Base-by-base conservation (phyloP, 2,888 invertebrate genomes). In the Stomorhina lunata region DNA sequence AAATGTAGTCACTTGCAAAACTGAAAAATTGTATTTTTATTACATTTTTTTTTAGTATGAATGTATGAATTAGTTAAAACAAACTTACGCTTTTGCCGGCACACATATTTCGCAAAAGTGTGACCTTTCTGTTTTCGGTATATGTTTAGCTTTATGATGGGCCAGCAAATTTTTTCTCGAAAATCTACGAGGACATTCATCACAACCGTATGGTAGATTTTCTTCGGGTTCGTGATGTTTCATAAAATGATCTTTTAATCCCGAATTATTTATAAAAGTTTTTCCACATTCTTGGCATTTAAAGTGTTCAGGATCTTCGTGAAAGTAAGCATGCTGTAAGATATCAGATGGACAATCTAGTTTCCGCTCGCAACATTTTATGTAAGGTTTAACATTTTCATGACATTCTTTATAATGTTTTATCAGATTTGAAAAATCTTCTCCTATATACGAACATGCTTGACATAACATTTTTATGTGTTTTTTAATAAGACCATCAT, bases 261-360 rank as follows among this genome's bases (percentile, higher is more conserved):
- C 88, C 12, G 89, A 88, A 1, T 89, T 89, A 65, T 91, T 90
- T 34, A 90, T 87, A 77, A 90, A 91, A 1, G 87, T 86, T 79
- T 90, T 91, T n/a, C 88, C 88, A 37, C 91, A 91, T 71, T 88
- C 88, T 12, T 88, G 86, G 82, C 91, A 91, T 66, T 90, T 91
- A 15, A 90, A 91, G 53, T 89, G 89, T 59, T 90, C 89, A 0
- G 91, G 91, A 86, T 91, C 88, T 50, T 90, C 86, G 79, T 91
- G 91, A n/a, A 88, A 87, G 17, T 90, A 86, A 2, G 91, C 90
- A 81, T 91, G 91, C 63, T 91, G 91, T 2, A 91, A 87, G 12
- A 91, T 85, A 0, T 89, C 86, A 10, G 89, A 88, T 17, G 90
- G 88, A 76, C 90, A 90, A 61, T 88, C 90, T 0, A 91, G 85